Evolutionary conservation across 2,797 vertebrate species (phyloP).

Genomic region (Gobio occitaniae): DNA sequence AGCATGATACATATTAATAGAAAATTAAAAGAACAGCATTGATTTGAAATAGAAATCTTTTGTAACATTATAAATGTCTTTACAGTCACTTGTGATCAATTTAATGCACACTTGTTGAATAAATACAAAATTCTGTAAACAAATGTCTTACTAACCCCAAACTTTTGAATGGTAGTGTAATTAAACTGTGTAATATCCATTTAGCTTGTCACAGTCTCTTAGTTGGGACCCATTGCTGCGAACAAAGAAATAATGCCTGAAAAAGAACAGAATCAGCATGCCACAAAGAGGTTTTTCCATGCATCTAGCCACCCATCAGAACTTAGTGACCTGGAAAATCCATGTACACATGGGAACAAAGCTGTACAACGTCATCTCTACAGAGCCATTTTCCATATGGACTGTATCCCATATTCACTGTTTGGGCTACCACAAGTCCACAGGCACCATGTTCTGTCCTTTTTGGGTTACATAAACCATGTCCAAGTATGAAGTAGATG

Average conservation of each 20-base stretch:
- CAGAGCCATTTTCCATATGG: slow-evolving; percentile 8
- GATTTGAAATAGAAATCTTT: background rate
- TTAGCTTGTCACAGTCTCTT: slow-evolving; percentile 9
- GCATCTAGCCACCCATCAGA: slow-evolving; percentile 8
- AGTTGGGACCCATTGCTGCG: slow-evolving; percentile 47
- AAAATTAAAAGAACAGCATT: background rate
- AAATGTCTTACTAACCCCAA: background rate
- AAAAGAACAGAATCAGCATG: slow-evolving; percentile 39
- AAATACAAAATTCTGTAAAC: background rate
- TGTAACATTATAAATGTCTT: background rate
- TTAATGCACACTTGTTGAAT: background rate
- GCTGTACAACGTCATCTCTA: background rate
- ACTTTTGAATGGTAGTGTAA: background rate
- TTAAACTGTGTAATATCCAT: background rate
- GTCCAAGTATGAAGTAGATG: background rate
- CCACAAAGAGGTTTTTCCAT: slow-evolving; percentile 25
- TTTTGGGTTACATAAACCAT: background rate
- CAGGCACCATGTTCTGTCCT: background rate
- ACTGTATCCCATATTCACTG: slow-evolving; percentile 5
- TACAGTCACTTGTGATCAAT: background rate
- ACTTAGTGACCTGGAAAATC: slow-evolving; percentile 70
- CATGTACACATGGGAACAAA: slow-evolving; percentile 52
- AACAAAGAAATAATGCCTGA: slow-evolving; percentile 30
- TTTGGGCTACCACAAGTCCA: background rate
- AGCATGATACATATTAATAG: background rate